A percentile compares a stretch with the other conserved stretches of the same genome.
phyloP scores from a whole-genome alignment of 2,797 vertebrate species.

The Poecilia picta region DNA sequence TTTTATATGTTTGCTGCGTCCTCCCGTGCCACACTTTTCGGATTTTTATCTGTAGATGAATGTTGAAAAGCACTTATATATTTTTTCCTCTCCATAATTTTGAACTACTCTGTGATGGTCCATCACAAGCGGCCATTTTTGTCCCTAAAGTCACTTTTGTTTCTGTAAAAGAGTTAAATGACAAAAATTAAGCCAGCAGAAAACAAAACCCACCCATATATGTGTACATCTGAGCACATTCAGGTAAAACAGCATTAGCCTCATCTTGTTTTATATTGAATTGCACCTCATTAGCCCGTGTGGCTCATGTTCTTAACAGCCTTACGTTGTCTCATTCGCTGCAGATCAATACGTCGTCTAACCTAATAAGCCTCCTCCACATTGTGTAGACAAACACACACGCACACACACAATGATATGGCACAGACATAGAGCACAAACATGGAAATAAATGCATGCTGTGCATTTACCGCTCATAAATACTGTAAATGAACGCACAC shows the following conservation, averaged over 20 bases:
- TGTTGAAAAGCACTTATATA: not conserved
- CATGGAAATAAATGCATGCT: constrained; percentile 21
- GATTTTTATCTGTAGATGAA: not conserved
- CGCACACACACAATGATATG: constrained; percentile 4
- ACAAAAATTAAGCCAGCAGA: constrained; percentile 30
- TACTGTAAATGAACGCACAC: constrained; percentile 28
- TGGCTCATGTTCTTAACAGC: constrained; percentile 78
- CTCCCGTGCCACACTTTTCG: not conserved
- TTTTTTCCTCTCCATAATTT: not conserved
- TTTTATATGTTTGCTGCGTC: not conserved
- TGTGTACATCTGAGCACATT: constrained; percentile 48
- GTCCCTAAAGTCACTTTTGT: not conserved
- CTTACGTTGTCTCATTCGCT: constrained; percentile 73
- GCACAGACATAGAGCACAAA: constrained; percentile 12
- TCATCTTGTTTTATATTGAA: constrained; percentile 77
- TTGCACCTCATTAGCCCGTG: constrained; percentile 74
- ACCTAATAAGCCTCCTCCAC: constrained; percentile 70
- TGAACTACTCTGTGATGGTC: not conserved
- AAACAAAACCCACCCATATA: constrained; percentile 31
- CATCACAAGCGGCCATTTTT: not conserved
- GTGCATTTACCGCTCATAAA: constrained; percentile 1
- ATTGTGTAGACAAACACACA: constrained; percentile 27
- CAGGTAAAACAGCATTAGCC: constrained; percentile 63
- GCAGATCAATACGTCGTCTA: constrained; percentile 75
- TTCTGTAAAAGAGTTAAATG: constrained; percentile 3